phyloP scores from a whole-genome alignment of 2,888 invertebrate species.

The Drosophila lutescens region DNA sequence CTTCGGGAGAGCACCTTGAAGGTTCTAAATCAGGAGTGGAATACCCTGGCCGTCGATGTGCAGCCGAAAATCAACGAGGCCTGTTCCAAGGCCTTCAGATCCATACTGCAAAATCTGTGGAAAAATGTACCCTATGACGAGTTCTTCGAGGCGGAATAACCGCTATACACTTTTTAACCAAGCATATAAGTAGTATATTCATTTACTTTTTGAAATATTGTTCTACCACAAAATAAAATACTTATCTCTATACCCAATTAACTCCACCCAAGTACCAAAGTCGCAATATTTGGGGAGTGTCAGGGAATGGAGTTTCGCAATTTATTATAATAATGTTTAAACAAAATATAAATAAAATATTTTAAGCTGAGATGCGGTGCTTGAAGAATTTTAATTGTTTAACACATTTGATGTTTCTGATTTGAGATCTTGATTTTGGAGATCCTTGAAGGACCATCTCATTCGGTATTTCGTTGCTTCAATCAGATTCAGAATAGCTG shows the following conservation, averaged over 20 bases:
- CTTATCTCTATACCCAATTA: too few species aligned
- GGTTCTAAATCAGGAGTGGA: conserved; percentile 71
- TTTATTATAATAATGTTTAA: background rate
- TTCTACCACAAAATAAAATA: too few species aligned
- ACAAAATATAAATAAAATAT: background rate
- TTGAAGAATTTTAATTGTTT: background rate
- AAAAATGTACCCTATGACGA: conserved; percentile 67
- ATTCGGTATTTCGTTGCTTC: background rate
- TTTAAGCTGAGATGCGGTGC: background rate
- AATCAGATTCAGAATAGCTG: background rate
- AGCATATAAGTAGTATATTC: too few species aligned
- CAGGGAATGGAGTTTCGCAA: background rate
- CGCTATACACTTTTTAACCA: too few species aligned
- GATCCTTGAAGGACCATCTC: conserved; percentile 4
- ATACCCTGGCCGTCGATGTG: conserved; percentile 59
- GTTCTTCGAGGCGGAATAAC: conserved; percentile 41
- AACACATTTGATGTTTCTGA: background rate
- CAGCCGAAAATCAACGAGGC: conserved; percentile 61
- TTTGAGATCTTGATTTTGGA: background rate
- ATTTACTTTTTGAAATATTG: too few species aligned
- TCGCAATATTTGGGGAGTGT: too few species aligned
- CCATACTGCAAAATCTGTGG: conserved; percentile 42
- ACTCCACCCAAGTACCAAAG: too few species aligned
- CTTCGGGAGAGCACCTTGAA: conserved; percentile 70
- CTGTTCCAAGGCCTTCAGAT: conserved; percentile 14